These are phyloP conservation scores for Trogon surrucura DNA, from an alignment of 2,113 vertebrate genomes.

Conservation along the genomic window DNA sequence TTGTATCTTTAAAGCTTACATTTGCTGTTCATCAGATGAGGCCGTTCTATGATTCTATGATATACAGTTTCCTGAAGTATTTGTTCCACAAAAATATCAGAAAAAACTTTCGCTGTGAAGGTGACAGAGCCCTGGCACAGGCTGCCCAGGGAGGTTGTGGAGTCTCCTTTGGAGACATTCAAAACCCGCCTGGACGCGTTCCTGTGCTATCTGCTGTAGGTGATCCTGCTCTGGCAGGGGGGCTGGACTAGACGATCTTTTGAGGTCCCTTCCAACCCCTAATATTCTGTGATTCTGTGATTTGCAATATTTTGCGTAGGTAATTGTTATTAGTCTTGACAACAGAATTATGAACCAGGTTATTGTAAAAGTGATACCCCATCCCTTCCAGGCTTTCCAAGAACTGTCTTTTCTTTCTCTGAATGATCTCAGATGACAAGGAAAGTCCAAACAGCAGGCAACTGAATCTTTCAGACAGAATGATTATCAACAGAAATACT, in stretches of 20 bases:
- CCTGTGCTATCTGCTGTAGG: too few relatives aligned
- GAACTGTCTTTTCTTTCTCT: background rate
- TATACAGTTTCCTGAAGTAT: background rate
- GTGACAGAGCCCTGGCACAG: too few relatives aligned
- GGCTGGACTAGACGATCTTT: too few relatives aligned
- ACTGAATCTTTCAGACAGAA: background rate
- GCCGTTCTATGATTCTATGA: background rate
- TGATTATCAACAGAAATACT: background rate
- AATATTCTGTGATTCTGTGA: background rate
- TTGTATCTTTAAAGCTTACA: background rate
- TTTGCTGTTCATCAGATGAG: background rate
- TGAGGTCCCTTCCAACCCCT: too few relatives aligned
- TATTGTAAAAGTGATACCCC: background rate
- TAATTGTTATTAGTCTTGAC: background rate
- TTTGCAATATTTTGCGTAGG: background rate
- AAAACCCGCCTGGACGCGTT: too few relatives aligned
- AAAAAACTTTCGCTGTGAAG: too few relatives aligned
- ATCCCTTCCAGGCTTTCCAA: background rate
- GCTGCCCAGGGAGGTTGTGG: too few relatives aligned
- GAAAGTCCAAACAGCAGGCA: background rate
- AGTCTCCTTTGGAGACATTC: too few relatives aligned
- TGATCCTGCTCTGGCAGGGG: too few relatives aligned
- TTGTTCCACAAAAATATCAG: too few relatives aligned
- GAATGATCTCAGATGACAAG: background rate
- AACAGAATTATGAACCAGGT: background rate